Base-by-base conservation (phyloP, 2,888 invertebrate species). In the Lepeophtheirus nordmannii region DNA sequence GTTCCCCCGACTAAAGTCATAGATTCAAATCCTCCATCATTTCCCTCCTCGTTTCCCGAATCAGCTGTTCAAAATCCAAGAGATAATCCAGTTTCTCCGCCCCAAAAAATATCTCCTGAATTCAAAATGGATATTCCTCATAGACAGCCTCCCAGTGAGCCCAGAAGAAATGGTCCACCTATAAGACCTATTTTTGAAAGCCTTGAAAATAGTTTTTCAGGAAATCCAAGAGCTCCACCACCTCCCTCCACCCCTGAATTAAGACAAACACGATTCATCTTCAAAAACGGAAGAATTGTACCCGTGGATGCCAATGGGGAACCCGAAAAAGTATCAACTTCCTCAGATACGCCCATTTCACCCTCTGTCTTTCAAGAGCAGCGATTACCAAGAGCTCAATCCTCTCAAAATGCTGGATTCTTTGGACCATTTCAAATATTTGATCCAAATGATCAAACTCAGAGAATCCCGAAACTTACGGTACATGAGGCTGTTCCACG, bases 351-450 rank as follows among this genome's bases (percentile, higher is more conserved):
- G 2, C n/a, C 53, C 5, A 5, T 17, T 17, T 2, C 53, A 17
- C 5, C 14, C 53, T 46, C 30, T 30, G 30, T 30, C 30, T 30
- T 30, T 30, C 53, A 46, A 46, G 53, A n/a, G 3, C 2, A n/a
- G 1, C 53, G n/a, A n/a, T 17, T 17, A 14, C 17, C 53, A 46
- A 46, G 17, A 17, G n/a, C 53, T 17, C 14, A 17, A 46, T n/a
- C n/a, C 8, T 17, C 17, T 46, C 53, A 5, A 46, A 14, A 46
- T n/a, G 14, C 1, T 5, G 53, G 8, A 8, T 46, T 17, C 53
- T 46, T 46, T 17, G 53, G 53, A 46, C 53, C 53, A 14, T 46
- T 46, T 46, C 53, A 46, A 46, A 46, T 46, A 46, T 46, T 46
- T 17, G 53, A 46, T 46, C 53, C 53, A 17, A 46, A 46, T 46